Evolutionary conservation across 2,113 vertebrate genomes (phyloP).

Genomic region (Addax nasomaculatus): DNA sequence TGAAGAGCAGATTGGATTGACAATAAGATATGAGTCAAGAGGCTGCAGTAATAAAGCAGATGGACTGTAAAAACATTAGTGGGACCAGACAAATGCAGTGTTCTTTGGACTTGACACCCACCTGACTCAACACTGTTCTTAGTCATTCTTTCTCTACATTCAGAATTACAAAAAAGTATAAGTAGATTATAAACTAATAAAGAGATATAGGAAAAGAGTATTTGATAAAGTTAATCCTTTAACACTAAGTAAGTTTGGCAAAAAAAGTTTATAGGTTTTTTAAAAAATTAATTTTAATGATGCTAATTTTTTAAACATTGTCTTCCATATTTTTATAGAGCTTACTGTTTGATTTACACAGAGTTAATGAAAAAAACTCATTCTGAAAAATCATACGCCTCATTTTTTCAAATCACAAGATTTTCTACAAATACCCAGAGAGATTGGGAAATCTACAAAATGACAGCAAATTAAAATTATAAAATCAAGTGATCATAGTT

Average conservation of each 20-base stretch:
- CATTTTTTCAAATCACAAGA: conserved; percentile 13
- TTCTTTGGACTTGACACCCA: not conserved
- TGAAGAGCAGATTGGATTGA: not conserved
- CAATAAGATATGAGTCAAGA: not conserved
- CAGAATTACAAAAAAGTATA: not conserved
- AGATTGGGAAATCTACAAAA: conserved; percentile 66
- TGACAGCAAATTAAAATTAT: conserved; percentile 59
- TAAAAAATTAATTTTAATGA: not conserved
- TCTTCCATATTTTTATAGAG: not conserved
- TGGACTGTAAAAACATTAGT: not conserved
- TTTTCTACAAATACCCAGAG: conserved; percentile 50
- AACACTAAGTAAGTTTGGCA: not conserved
- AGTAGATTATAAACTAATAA: not conserved
- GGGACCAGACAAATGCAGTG: not conserved
- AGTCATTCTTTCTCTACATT: not conserved
- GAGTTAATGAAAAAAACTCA: conserved; percentile 52
- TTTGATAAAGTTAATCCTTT: not conserved
- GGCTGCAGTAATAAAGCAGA: not conserved
- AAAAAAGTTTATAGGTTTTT: not conserved
- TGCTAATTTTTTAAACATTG: not conserved
- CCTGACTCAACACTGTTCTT: not conserved
- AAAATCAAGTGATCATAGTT: conserved; percentile 63
- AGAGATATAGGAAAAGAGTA: not conserved
- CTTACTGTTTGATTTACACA: not conserved
- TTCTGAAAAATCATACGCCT: conserved; percentile 26